Evolutionary conservation across 2,888 invertebrate genomes (phyloP), one percentile per base, ranked within the genome.

Genomic region (Subacronicta megacephala): DNA sequence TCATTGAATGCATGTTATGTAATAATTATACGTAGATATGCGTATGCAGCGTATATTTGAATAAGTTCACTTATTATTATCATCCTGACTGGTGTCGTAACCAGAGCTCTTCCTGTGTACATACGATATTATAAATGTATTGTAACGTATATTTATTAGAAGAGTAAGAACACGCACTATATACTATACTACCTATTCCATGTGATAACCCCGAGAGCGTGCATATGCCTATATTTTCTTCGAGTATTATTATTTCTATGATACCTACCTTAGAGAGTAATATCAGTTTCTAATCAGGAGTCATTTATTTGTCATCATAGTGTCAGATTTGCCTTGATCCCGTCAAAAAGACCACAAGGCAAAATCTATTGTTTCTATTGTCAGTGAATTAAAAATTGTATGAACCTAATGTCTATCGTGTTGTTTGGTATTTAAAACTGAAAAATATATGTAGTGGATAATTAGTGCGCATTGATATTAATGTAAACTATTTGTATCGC

Each of bases 31-130:
- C 44, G 12, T 17, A 52, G n/a, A n/a, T n/a, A n/a, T n/a, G n/a
- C n/a, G n/a, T n/a, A n/a, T 38, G 31, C n/a, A 37, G 29, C 20
- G 12, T 51, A 18, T 41, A 60, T 59, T 44, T 37, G 43, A 55
- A 51, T 44, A 52, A 56, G 23, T 63, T 63, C 36, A 57, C 46
- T 46, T 68, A 62, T 52, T 59, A 56, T 50, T 55, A 69, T 65
- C 56, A 57, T 35, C 40, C 57, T 47, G 49, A 37, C 51, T 26
- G 43, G 59, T 75, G 58, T 71, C 52, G 75, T 65, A 75, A 75
- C 53, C 43, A 43, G 68, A 77, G 64, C 62, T 59, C 72, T 77
- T 77, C 78, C 78, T 75, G 75, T 70, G 61, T 58, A 43, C 70
- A 42, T 20, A 36, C 31, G 46, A 63, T 71, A 61, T 56, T 54